Evolutionary conservation across 1,140 invertebrate species (phyloP).

Genomic region (Planococcus citri): DNA sequence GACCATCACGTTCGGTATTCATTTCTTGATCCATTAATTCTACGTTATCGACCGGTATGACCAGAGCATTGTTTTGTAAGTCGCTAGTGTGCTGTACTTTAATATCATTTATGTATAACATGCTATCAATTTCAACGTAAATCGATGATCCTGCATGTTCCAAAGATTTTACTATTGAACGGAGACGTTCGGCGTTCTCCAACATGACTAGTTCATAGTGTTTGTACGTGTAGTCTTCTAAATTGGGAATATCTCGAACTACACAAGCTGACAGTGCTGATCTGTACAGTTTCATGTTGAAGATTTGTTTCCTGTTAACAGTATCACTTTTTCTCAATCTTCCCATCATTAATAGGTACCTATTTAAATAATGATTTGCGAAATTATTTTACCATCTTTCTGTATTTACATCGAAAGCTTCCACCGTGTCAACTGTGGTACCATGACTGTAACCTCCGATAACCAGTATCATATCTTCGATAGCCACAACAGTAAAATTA

Average conservation of each 20-base stretch:
- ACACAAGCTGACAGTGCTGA: constrained; percentile 78
- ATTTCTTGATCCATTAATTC: not conserved
- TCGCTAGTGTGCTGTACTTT: not conserved
- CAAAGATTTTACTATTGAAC: not conserved
- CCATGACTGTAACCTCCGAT: constrained; percentile 52
- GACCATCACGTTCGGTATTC: not conserved
- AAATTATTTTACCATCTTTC: constrained; percentile 57
- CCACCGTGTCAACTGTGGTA: constrained; percentile 69
- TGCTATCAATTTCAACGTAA: not conserved
- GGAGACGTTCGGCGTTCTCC: not conserved
- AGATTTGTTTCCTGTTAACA: not conserved
- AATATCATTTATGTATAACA: not conserved
- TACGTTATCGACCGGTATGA: not conserved
- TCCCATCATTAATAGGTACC: too few species aligned
- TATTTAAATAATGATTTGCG: too few species aligned
- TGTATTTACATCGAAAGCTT: constrained; percentile 72
- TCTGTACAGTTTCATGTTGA: constrained; percentile 69
- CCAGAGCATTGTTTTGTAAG: not conserved
- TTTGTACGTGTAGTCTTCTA: constrained; percentile 29
- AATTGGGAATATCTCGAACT: constrained; percentile 65
- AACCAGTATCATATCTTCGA: constrained; percentile 54
- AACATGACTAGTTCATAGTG: not conserved
- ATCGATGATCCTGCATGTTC: not conserved
- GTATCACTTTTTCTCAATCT: too few species aligned
- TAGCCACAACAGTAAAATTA: constrained; percentile 54